These are phyloP conservation scores for Archips xylosteana DNA, from an alignment of 2,888 invertebrate genomes.

Conservation along the genomic window DNA sequence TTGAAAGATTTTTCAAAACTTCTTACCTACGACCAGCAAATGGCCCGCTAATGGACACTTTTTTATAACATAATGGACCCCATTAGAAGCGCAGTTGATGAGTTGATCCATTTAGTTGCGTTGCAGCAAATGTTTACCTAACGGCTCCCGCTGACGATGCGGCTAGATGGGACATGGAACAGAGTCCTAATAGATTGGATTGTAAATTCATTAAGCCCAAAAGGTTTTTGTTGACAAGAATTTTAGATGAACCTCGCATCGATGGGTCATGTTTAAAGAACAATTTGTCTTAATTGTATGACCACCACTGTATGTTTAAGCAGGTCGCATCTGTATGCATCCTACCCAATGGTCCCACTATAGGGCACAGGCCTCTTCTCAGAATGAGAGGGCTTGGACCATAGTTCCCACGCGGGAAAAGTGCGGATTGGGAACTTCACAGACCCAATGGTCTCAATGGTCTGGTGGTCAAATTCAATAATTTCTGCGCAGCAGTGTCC, in stretches of 20 bases:
- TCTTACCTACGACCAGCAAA: background rate
- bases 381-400: no score
- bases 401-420: no score
- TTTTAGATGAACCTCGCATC: background rate
- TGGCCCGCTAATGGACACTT: slow-evolving; percentile 33
- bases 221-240: background rate
- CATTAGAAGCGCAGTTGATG: slow-evolving; percentile 51
- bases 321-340: no score
- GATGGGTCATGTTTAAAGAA: background rate
- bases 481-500: no score
- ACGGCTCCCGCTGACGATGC: slow-evolving; percentile 26
- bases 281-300: background rate
- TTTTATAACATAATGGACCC: slow-evolving; percentile 23
- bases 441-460: no score
- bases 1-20: background rate
- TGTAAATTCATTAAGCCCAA: slow-evolving; percentile 14
- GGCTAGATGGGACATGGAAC: slow-evolving; percentile 5
- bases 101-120: slow-evolving; percentile 56
- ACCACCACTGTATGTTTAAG: no score
- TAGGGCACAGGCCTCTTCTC: no score
- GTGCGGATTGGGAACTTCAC: no score
- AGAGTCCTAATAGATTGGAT: slow-evolving; percentile 34
- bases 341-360: no score
- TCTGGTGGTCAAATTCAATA: no score
- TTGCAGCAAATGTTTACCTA: slow-evolving; percentile 41